phyloP scores from a whole-genome alignment of 2,888 invertebrate genomes.

The Hyppa rectilinea region DNA sequence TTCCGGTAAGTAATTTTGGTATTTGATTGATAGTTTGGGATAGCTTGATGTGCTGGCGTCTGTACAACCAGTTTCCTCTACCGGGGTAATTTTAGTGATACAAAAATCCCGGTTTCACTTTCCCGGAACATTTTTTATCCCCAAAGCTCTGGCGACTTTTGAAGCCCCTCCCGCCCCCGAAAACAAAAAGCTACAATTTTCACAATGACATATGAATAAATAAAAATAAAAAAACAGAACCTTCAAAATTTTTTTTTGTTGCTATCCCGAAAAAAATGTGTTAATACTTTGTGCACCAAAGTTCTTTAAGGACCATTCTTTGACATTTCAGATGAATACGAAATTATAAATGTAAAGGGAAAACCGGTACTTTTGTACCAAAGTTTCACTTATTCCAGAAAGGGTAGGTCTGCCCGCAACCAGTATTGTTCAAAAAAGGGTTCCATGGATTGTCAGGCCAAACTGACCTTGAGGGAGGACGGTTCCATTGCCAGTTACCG shows the following conservation, averaged over 20 bases:
- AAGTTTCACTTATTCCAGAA: conserved; percentile 16
- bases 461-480: conserved; percentile 7
- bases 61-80: too few relatives aligned
- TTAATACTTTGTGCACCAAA: not conserved
- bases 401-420: not conserved
- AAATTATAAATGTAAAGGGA: conserved; percentile 23
- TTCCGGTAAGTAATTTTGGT: too few relatives aligned
- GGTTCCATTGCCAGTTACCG: conserved; percentile 12
- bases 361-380: conserved; percentile 11
- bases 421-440: conserved; percentile 24
- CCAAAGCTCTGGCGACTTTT: too few relatives aligned
- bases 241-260: not conserved
- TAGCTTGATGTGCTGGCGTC: too few relatives aligned
- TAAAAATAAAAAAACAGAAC: not conserved
- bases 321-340: conserved; percentile 24
- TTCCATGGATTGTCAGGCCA: conserved; percentile 12
- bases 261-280: not conserved
- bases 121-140: too few relatives aligned
- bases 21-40: too few relatives aligned
- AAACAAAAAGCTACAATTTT: too few relatives aligned
- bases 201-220: not conserved
- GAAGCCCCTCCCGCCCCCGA: too few relatives aligned
- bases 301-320: not conserved
- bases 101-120: too few relatives aligned
- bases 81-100: too few relatives aligned